Evolutionary conservation across 2,797 vertebrate genomes (phyloP).

Genomic region (Phrynocephalus forsythii): DNA sequence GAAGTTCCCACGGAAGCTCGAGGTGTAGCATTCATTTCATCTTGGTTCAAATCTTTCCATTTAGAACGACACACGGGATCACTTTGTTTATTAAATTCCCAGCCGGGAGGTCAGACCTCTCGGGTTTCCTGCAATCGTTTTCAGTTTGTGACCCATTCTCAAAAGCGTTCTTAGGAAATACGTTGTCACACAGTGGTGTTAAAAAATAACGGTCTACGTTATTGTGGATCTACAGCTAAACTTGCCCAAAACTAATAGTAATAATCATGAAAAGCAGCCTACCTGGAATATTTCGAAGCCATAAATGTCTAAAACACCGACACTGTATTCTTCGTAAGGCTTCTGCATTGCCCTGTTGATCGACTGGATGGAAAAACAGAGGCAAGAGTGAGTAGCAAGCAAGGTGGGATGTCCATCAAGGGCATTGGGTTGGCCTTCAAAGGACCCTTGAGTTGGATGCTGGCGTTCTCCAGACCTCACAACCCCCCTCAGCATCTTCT

Average conservation of each 20-base stretch:
- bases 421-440: not conserved
- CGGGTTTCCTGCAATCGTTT: not conserved
- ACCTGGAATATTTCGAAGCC: conserved; percentile 99
- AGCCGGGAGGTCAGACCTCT: too few relatives aligned
- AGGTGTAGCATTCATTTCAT: too few relatives aligned
- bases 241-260: not conserved
- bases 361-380: conserved; percentile 74
- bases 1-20: too few relatives aligned
- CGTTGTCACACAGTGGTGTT: too few relatives aligned
- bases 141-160: not conserved
- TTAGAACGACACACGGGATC: too few relatives aligned
- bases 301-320: conserved; percentile 96
- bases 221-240: too few relatives aligned
- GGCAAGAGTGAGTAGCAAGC: not conserved
- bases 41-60: too few relatives aligned
- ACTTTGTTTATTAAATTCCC: not conserved
- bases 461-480: too few relatives aligned
- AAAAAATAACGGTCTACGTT: too few relatives aligned
- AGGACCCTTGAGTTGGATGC: not conserved
- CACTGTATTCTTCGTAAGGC: conserved; percentile 90
- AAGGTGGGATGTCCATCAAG: not conserved
- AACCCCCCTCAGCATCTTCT: too few relatives aligned
- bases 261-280: not conserved
- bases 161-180: too few relatives aligned
- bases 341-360: conserved; percentile 96